A percentile compares a stretch with the other conserved stretches of the same genome.
These are phyloP conservation scores for Drosophila suzukii DNA, from an alignment of 1,140 invertebrate genomes.

Conservation along the genomic window DNA sequence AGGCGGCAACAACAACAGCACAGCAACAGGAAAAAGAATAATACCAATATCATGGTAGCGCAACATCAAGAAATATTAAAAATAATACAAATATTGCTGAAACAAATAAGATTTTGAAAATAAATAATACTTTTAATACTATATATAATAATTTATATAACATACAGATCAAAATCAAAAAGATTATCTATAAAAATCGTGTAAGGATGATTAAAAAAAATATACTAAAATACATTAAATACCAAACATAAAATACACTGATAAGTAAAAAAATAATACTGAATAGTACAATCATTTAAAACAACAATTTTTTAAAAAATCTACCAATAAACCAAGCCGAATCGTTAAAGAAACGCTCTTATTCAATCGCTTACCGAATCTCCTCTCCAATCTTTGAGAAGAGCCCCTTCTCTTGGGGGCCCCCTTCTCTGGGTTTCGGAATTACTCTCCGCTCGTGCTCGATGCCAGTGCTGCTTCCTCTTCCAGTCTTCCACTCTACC, in stretches of 20 bases:
- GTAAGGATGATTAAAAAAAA: too few relatives aligned
- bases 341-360: constrained; percentile 16
- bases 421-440: not conserved
- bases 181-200: too few relatives aligned
- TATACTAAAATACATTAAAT: too few relatives aligned
- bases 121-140: too few relatives aligned
- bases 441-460: not conserved
- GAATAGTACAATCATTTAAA: not conserved
- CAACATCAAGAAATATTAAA: not conserved
- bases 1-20: constrained; percentile 9
- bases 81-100: not conserved
- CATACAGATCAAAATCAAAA: too few relatives aligned
- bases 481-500: constrained; percentile 4
- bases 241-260: too few relatives aligned
- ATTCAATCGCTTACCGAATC: constrained; percentile 61
- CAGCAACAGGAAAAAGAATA: constrained; percentile 5
- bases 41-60: not conserved
- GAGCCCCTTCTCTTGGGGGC: not conserved
- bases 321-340: not conserved
- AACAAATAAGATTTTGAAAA: not conserved
- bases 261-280: too few relatives aligned
- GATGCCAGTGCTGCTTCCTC: not conserved
- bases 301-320: not conserved
- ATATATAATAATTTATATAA: too few relatives aligned
- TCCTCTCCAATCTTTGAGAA: constrained; percentile 12